Evolutionary conservation across 2,113 vertebrate species (phyloP).

Genomic region (Melierax canorus): DNA sequence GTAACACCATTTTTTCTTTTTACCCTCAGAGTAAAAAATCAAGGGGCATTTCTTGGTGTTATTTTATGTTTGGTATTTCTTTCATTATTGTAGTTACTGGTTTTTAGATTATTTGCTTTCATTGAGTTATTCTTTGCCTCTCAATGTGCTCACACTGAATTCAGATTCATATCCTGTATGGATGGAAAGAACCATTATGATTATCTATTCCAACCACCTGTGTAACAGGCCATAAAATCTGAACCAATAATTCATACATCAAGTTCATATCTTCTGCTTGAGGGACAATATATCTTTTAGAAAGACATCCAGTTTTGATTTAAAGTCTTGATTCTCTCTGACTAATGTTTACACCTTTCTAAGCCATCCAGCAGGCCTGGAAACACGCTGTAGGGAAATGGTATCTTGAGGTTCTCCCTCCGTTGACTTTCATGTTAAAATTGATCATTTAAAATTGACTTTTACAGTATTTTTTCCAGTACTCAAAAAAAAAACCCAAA

Average conservation of each 20-base stretch:
- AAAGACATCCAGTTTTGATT: not conserved
- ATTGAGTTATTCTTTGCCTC: not conserved
- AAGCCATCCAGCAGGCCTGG: not conserved
- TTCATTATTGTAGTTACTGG: not conserved
- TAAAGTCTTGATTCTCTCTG: not conserved
- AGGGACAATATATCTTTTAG: not conserved
- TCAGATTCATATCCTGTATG: not conserved
- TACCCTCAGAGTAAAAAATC: accelerated
- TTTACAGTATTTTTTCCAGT: not conserved
- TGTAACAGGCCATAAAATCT: not conserved
- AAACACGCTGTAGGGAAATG: not conserved
- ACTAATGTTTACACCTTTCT: not conserved
- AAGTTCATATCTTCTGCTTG: not conserved
- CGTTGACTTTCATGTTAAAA: not conserved
- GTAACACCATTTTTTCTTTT: not conserved
- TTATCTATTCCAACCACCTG: not conserved
- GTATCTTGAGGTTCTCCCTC: not conserved
- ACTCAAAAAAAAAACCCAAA: not conserved
- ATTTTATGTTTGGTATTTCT: not conserved
- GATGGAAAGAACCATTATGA: not conserved
- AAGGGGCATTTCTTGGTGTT: not conserved
- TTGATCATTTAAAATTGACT: not conserved
- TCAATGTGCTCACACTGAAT: not conserved
- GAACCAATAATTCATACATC: not conserved
- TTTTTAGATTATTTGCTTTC: not conserved